Evolutionary conservation across 2,797 vertebrate species (phyloP), one percentile per base, ranked within the genome.

Genomic region (Tauraco hartlaubi): DNA sequence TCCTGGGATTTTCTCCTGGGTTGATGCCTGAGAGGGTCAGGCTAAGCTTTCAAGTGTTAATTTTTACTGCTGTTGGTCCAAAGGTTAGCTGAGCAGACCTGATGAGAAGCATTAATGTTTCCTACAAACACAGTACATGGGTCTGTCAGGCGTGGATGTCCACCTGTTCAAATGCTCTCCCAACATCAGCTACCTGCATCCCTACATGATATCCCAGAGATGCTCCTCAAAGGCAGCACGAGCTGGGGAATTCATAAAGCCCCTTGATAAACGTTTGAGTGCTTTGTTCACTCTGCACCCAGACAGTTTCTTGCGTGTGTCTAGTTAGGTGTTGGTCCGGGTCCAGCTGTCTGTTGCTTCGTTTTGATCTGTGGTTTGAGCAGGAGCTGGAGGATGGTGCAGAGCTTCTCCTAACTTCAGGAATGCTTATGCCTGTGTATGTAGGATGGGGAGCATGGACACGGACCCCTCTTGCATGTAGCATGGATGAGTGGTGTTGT

Each of bases 381-480:
- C 61, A 41, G 35, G 29, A 75, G 41, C 51, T 75, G 80, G 35
- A 83, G 67, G 7, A 1, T 3, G 4, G 63, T 3, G 8, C 81
- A 63, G 87, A 77, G 33, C n/a, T 89, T 77, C 20, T 17, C 7
- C 19, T 55, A 64, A 64, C 49, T 58, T 28, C 90, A 63, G 59
- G 41, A 77, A 9, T 0, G 1, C 3, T 1, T 3, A 29, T 0
- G 2, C 25, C 39, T 6, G 5, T 52, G 52, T 59, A 5, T 8
- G 20, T 15, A 22, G 72, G 68, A 49, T 1, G 8, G 46, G 46
- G n/a, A 88, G 6, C 26, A 9, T 4, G 23, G 41, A 12, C 56
- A 6, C 6, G 25, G 33, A 79, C 5, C 13, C 26, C 25, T 59
- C 63, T 10, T 11, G 25, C 46, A 6, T 6, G 15, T 28, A 73